A percentile compares a stretch with the other conserved stretches of the same genome.
These are phyloP conservation scores for Nemurella pictetii DNA, from an alignment of 2,888 invertebrate species.

Conservation along the genomic window DNA sequence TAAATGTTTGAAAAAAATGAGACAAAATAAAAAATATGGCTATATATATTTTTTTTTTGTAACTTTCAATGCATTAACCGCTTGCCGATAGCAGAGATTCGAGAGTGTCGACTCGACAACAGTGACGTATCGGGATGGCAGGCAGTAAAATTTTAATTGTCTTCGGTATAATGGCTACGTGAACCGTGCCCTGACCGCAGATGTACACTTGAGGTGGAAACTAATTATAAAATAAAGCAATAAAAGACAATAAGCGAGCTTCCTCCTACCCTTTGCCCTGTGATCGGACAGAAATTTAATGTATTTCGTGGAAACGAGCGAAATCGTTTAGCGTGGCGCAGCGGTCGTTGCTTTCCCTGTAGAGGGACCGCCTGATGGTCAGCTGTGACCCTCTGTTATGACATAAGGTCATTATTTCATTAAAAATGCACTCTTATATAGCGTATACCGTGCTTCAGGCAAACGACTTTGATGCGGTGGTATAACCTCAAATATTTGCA, in stretches of 20 bases:
- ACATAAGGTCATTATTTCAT: not conserved
- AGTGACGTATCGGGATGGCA: not conserved
- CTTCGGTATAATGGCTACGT: not conserved
- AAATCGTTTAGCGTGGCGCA: not conserved
- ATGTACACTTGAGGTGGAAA: not conserved
- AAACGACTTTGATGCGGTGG: not conserved
- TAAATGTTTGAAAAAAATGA: no score
- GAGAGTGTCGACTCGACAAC: no score
- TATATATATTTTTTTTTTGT: no score
- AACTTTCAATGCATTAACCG: no score
- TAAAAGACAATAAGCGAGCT: not conserved
- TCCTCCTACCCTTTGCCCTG: not conserved
- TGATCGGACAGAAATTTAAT: not conserved
- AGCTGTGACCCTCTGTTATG: not conserved
- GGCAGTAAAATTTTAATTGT: not conserved
- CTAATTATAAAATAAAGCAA: not conserved
- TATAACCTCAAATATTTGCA: not conserved
- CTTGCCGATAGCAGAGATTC: not conserved
- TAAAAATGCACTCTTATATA: not conserved
- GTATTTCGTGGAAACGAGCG: not conserved
- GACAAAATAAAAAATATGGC: no score
- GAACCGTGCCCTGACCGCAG: not conserved
- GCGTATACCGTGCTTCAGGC: not conserved
- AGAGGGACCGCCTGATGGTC: not conserved
- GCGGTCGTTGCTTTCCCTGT: not conserved